phyloP scores from a whole-genome alignment of 2,888 invertebrate species.

The Morpho achilles region DNA sequence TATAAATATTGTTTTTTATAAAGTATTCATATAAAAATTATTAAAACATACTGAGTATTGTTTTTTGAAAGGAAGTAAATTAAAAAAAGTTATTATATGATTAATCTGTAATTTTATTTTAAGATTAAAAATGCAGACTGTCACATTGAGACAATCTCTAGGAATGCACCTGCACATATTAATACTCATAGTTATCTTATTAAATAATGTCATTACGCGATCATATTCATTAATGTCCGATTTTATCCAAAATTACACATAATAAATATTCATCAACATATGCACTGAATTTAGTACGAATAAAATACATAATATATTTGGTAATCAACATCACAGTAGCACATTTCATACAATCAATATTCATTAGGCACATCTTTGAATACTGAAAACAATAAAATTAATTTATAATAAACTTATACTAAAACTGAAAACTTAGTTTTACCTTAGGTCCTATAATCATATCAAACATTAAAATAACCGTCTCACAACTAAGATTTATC shows the following conservation, averaged over 20 bases:
- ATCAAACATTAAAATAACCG: constrained; percentile 5
- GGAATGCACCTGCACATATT: not conserved
- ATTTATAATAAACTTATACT: constrained; percentile 7
- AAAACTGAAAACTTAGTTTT: not conserved
- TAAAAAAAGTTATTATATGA: too few species aligned
- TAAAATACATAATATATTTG: constrained; percentile 32
- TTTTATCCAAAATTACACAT: too few species aligned
- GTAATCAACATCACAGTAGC: constrained; percentile 38
- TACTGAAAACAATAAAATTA: constrained; percentile 9
- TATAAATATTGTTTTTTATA: too few species aligned
- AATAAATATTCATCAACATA: constrained; percentile 8
- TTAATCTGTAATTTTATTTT: constrained; percentile 14
- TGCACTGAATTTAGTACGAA: constrained; percentile 18
- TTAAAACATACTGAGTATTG: too few species aligned
- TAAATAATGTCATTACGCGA: too few species aligned
- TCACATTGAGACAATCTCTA: constrained; percentile 8
- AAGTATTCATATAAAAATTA: too few species aligned
- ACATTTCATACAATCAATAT: constrained; percentile 22
- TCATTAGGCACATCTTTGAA: constrained; percentile 14
- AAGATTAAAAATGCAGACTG: constrained; percentile 11
- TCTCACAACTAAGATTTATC: constrained; percentile 12
- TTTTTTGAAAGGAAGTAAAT: too few species aligned
- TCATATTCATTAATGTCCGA: too few species aligned
- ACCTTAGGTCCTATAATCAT: constrained; percentile 7
- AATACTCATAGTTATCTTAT: not conserved